These are phyloP conservation scores for Deroplatys truncata DNA, from an alignment of 2,888 invertebrate species.

Conservation along the genomic window DNA sequence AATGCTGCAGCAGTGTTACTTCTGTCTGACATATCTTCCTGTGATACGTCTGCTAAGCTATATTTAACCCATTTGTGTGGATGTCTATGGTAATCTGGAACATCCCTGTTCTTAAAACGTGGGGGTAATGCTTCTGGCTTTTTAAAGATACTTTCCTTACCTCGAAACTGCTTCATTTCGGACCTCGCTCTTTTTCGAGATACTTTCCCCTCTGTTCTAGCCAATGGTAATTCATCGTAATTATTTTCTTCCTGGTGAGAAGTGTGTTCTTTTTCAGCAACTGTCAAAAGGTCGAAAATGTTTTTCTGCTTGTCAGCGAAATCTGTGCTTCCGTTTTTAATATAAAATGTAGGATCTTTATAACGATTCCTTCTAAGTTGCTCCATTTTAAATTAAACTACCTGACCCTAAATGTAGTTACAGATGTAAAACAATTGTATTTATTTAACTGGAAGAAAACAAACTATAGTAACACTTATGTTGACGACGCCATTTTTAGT, in stretches of 20 bases:
- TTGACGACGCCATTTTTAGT: background rate
- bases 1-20: conserved; percentile 75
- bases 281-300: conserved; percentile 63
- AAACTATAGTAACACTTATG: background rate
- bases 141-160: conserved; percentile 76
- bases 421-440: background rate
- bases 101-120: conserved; percentile 38
- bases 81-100: conserved; percentile 59
- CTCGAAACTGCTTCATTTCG: conserved; percentile 59
- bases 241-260: conserved; percentile 24
- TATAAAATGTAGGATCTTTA: conserved; percentile 18
- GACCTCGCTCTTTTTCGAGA: conserved; percentile 36
- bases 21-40: conserved; percentile 71
- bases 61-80: conserved; percentile 82
- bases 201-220: background rate
- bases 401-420: background rate
- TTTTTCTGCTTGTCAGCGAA: conserved; percentile 60
- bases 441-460: background rate
- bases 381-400: background rate
- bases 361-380: background rate
- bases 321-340: conserved; percentile 38
- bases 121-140: conserved; percentile 60
- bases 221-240: background rate
- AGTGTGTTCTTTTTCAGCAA: conserved; percentile 56
- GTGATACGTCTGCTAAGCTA: conserved; percentile 69